Evolutionary conservation across 2,797 vertebrate species (phyloP).

Genomic region (Girardinus metallicus): DNA sequence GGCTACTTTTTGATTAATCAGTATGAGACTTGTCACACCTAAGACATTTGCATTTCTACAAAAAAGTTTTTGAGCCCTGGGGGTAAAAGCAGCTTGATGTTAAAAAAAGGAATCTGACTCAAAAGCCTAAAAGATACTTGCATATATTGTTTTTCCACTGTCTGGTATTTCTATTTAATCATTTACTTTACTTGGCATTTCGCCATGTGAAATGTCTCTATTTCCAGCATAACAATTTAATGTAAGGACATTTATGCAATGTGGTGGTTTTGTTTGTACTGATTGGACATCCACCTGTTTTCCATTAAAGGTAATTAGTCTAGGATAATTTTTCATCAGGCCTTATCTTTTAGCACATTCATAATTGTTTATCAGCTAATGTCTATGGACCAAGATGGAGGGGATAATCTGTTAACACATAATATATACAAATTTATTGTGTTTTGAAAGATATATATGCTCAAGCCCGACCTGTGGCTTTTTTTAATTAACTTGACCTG

Average conservation of each 20-base stretch:
- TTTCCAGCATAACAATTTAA: slow-evolving; percentile 7
- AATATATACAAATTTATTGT: not conserved
- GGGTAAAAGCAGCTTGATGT: not conserved
- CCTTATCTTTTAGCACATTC: slow-evolving; percentile 21
- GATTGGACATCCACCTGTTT: slow-evolving; percentile 31
- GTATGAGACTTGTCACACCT: not conserved
- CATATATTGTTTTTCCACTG: not conserved
- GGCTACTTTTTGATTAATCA: not conserved
- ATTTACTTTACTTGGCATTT: slow-evolving; percentile 4
- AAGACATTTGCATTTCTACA: not conserved
- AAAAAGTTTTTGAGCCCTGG: not conserved
- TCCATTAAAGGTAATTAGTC: slow-evolving; percentile 30
- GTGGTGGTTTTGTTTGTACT: slow-evolving; percentile 23
- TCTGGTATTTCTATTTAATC: not conserved
- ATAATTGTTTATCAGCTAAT: slow-evolving; percentile 37
- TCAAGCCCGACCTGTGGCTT: not conserved
- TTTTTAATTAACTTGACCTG: not conserved
- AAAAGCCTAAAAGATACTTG: not conserved
- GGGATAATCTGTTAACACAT: not conserved
- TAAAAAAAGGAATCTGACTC: not conserved
- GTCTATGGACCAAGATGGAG: not conserved
- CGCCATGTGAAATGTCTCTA: slow-evolving; percentile 8
- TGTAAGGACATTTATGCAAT: slow-evolving; percentile 24
- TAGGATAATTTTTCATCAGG: slow-evolving; percentile 29
- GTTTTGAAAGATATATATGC: not conserved